Percentiles rank a stretch among this genome's conserved stretches.
These are phyloP conservation scores for Lasioglossum vierecki DNA, from an alignment of 2,888 invertebrate species.

Conservation along the genomic window DNA sequence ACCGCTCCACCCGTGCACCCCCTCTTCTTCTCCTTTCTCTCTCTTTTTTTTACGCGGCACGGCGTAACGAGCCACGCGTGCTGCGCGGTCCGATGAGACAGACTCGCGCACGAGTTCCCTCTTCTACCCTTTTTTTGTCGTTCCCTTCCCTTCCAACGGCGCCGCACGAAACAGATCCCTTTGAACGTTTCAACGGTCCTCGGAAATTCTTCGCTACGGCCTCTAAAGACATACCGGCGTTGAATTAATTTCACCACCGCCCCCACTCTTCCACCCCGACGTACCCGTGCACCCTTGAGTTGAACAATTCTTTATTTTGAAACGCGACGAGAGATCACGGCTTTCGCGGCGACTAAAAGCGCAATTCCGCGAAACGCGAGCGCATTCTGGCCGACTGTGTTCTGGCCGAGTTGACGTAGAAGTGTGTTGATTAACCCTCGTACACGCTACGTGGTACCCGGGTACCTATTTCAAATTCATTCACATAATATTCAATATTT, in stretches of 20 bases:
- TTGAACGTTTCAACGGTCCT: conserved; percentile 20
- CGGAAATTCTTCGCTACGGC: not conserved
- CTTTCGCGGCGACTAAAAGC: not conserved
- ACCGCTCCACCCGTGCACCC: not conserved
- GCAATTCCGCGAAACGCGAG: not conserved
- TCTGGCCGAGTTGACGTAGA: not conserved
- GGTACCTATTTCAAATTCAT: no score
- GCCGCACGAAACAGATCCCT: not conserved
- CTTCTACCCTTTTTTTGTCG: not conserved
- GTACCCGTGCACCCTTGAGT: not conserved
- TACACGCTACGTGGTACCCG: no score
- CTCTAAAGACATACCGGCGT: not conserved
- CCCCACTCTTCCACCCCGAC: not conserved
- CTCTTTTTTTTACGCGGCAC: not conserved
- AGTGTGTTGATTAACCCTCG: not conserved
- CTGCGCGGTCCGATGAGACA: conserved; percentile 18
- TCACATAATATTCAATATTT: no score
- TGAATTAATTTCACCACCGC: not conserved
- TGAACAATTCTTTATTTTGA: conserved; percentile 7
- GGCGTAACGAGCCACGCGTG: conserved; percentile 25
- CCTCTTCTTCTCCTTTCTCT: not conserved
- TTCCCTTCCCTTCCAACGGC: not conserved
- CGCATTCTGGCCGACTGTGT: not conserved
- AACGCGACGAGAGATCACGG: not conserved
- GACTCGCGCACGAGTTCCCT: not conserved